phyloP scores from a whole-genome alignment of 2,113 vertebrate species.

The Myxocyprinus asiaticus region DNA sequence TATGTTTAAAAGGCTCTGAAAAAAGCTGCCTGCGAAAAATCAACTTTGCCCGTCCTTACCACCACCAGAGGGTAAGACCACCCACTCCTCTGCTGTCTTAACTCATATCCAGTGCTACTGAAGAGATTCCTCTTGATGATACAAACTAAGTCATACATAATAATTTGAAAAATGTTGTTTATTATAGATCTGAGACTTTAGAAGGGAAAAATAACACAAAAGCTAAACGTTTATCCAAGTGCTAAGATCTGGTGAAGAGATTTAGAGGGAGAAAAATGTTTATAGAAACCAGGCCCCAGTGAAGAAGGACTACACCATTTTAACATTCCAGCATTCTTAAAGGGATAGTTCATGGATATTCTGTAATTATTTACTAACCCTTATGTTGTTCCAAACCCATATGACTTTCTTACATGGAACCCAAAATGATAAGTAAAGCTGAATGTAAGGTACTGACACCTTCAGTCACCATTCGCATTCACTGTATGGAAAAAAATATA shows the following conservation, averaged over 20 bases:
- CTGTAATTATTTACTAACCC: no score
- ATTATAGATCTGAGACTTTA: neutral
- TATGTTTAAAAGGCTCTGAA: conserved; percentile 79
- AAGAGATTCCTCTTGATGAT: conserved; percentile 2
- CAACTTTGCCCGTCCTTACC: conserved; percentile 69
- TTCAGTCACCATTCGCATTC: no score
- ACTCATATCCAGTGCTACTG: neutral
- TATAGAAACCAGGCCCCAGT: conserved; percentile 43
- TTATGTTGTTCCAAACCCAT: no score
- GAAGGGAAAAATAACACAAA: conserved; percentile 1
- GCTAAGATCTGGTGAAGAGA: conserved; percentile 8
- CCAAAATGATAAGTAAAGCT: no score
- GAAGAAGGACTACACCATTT: neutral
- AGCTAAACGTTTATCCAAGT: neutral
- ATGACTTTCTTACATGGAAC: no score
- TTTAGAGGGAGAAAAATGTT: conserved; percentile 44
- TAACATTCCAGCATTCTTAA: conserved; percentile 11
- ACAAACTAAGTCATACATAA: neutral
- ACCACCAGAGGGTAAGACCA: conserved; percentile 82
- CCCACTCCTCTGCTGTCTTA: neutral
- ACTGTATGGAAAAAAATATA: no score
- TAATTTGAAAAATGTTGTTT: neutral
- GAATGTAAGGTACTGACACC: no score
- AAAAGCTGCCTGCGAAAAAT: conserved; percentile 77
- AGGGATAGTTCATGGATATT: neutral